A percentile compares a stretch with the other conserved stretches of the same genome.
Evolutionary conservation across 2,888 invertebrate species (phyloP).

Genomic region (Eudasyphora cyanicolor): DNA sequence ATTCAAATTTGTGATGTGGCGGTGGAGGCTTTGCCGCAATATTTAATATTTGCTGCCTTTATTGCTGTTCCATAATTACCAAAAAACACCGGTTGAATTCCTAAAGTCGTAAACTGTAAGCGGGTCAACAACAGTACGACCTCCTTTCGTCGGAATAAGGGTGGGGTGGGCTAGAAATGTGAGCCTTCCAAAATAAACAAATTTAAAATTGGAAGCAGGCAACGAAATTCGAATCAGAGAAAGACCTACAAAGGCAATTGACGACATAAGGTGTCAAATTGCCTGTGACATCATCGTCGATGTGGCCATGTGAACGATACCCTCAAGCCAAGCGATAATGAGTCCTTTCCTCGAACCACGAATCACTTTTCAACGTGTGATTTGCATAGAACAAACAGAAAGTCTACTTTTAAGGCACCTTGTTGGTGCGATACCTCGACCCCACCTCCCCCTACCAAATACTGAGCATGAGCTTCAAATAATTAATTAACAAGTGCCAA

Average conservation of each 20-base stretch:
- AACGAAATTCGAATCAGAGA: not conserved
- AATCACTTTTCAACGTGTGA: not conserved
- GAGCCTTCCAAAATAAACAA: slow-evolving; percentile 20
- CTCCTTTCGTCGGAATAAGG: too few relatives aligned
- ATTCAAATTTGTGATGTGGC: too few relatives aligned
- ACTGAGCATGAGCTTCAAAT: not conserved
- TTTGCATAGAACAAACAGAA: not conserved
- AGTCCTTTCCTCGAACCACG: not conserved
- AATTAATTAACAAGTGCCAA: not conserved
- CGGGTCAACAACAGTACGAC: too few relatives aligned
- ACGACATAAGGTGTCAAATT: slow-evolving; percentile 21
- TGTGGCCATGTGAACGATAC: not conserved
- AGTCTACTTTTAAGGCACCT: too few relatives aligned
- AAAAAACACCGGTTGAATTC: too few relatives aligned
- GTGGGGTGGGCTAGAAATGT: not conserved
- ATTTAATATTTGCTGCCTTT: too few relatives aligned
- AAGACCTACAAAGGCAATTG: not conserved
- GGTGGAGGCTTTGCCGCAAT: too few relatives aligned
- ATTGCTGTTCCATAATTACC: too few relatives aligned
- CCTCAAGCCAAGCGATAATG: not conserved
- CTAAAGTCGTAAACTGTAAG: too few relatives aligned
- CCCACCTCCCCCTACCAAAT: not conserved
- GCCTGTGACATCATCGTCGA: slow-evolving; percentile 38
- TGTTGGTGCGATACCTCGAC: too few relatives aligned
- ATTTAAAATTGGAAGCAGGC: not conserved